Evolutionary conservation across 2,888 invertebrate genomes (phyloP).

Genomic region (Tenthredo mesomela): DNA sequence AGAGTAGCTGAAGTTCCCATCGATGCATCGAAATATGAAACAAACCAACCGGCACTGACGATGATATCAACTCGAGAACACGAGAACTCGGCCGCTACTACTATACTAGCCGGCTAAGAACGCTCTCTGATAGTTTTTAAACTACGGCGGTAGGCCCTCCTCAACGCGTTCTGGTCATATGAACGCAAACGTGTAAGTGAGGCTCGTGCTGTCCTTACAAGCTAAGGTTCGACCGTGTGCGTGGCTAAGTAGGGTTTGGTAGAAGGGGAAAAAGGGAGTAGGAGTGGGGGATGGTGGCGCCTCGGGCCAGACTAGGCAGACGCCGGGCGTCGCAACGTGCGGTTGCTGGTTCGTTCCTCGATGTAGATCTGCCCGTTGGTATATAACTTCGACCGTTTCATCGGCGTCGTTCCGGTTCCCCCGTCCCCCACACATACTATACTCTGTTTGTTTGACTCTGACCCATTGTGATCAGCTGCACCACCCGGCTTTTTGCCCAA

Average conservation of each 20-base stretch:
- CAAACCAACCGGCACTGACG: not conserved
- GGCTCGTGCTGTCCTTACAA: conserved; percentile 36
- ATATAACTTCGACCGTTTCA: conserved; percentile 13
- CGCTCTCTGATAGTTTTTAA: conserved; percentile 68
- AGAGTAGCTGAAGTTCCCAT: not conserved
- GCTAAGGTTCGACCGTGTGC: conserved; percentile 48
- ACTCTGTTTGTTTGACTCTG: conserved; percentile 4
- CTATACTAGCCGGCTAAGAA: conserved; percentile 46
- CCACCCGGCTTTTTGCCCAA: not conserved
- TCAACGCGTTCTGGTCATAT: conserved; percentile 31
- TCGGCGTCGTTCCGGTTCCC: conserved; percentile 4
- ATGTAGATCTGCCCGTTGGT: conserved; percentile 4
- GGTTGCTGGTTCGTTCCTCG: conserved; percentile 1
- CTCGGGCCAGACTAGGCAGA: conserved; percentile 48
- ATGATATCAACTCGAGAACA: not conserved
- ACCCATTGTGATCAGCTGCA: conserved; percentile 42
- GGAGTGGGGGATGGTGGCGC: conserved; percentile 45
- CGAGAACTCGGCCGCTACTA: conserved; percentile 28
- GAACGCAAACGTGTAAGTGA: not conserved
- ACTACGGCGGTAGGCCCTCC: conserved; percentile 53
- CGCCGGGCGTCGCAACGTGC: conserved; percentile 51
- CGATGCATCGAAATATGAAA: not conserved
- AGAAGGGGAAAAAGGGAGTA: conserved; percentile 54
- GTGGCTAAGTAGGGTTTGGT: conserved; percentile 62
- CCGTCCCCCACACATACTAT: not conserved